phyloP scores from a whole-genome alignment of 2,888 invertebrate genomes.

The Teleiodes luculella region DNA sequence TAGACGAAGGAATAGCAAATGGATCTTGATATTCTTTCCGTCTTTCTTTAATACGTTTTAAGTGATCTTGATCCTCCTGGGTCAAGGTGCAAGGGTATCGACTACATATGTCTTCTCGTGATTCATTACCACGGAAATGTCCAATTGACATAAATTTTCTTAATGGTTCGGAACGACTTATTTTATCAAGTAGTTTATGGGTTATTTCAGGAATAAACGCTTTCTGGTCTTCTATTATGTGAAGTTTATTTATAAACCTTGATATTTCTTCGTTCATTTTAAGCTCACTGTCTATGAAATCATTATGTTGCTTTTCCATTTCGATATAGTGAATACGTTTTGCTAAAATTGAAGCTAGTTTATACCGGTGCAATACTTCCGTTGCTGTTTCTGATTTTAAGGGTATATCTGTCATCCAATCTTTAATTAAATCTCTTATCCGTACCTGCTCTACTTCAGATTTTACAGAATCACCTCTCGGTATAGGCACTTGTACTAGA shows the following conservation, averaged over 20 bases:
- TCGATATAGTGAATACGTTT: slow-evolving; percentile 45
- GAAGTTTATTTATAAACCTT: slow-evolving; percentile 41
- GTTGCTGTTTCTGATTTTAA: slow-evolving; percentile 26
- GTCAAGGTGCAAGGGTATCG: slow-evolving; percentile 34
- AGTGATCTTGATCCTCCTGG: slow-evolving; percentile 37
- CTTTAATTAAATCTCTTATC: slow-evolving; percentile 42
- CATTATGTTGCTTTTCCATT: slow-evolving; percentile 29
- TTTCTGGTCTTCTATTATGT: slow-evolving; percentile 27
- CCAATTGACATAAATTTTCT: slow-evolving; percentile 30
- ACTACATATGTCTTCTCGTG: background rate
- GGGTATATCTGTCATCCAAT: slow-evolving; percentile 43
- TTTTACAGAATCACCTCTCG: slow-evolving; percentile 39
- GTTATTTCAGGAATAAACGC: slow-evolving; percentile 23
- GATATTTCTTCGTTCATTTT: slow-evolving; percentile 36
- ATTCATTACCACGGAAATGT: background rate
- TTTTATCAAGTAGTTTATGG: slow-evolving; percentile 30
- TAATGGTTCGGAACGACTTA: slow-evolving; percentile 31
- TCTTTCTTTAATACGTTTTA: slow-evolving; percentile 40
- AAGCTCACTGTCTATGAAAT: slow-evolving; percentile 21
- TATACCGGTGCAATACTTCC: slow-evolving; percentile 33
- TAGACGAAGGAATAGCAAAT: slow-evolving; percentile 25
- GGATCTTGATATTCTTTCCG: slow-evolving; percentile 22
- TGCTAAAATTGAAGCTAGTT: slow-evolving; percentile 38
- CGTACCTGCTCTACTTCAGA: slow-evolving; percentile 41
- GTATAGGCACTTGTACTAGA: slow-evolving; percentile 40